Evolutionary conservation across 2,113 vertebrate species (phyloP).

Genomic region (Cervus canadensis): DNA sequence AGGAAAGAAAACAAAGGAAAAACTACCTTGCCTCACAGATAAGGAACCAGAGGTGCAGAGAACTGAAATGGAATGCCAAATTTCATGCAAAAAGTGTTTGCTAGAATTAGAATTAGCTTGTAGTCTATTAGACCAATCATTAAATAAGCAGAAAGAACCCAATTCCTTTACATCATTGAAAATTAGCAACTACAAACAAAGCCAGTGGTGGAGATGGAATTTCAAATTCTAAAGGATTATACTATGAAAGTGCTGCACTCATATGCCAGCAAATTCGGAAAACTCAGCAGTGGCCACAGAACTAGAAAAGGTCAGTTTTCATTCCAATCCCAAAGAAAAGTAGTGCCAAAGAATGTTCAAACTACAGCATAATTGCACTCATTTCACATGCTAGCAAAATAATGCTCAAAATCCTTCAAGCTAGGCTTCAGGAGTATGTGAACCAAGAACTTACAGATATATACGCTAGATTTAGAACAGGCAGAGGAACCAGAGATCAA

Average conservation of each 20-base stretch:
- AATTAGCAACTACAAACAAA: neutral
- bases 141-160: neutral
- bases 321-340: neutral
- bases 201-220: neutral
- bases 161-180: neutral
- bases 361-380: neutral
- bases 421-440: neutral
- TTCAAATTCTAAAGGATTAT: neutral
- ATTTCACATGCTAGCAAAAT: neutral
- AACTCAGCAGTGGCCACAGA: neutral
- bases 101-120: neutral
- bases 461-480: neutral
- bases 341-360: neutral
- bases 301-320: neutral
- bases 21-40: neutral
- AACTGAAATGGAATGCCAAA: neutral
- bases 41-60: neutral
- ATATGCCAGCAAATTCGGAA: neutral
- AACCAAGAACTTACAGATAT: neutral
- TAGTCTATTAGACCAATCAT: neutral
- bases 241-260: neutral
- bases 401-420: neutral
- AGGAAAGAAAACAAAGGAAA: neutral
- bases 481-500: neutral
- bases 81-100: neutral